Evolutionary conservation across 2,113 vertebrate genomes (phyloP).

Genomic region (Solea senegalensis): DNA sequence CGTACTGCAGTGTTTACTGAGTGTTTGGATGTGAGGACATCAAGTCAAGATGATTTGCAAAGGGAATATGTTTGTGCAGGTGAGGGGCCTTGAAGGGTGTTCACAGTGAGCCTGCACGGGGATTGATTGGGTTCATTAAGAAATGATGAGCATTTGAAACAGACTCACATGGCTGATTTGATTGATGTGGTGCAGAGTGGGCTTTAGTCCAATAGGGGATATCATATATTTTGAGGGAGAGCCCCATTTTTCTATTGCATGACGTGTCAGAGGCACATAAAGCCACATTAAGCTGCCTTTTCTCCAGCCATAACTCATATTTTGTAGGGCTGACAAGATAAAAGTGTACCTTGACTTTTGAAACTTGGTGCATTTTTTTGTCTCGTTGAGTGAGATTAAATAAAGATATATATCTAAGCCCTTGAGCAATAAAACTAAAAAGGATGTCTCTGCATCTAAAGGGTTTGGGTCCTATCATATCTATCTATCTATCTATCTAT

Average conservation of each 20-base stretch:
- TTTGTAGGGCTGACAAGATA: slow-evolving; percentile 64
- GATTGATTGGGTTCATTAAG: slow-evolving; percentile 72
- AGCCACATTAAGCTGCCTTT: slow-evolving; percentile 63
- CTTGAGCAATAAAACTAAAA: slow-evolving; percentile 33
- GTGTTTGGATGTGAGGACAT: slow-evolving; percentile 23
- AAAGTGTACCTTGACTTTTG: slow-evolving; percentile 69
- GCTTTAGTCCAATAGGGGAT: slow-evolving; percentile 52
- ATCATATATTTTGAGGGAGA: slow-evolving; percentile 55
- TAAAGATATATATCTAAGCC: slow-evolving; percentile 66
- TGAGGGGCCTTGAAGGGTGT: slow-evolving; percentile 39
- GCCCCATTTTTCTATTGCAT: slow-evolving; percentile 63
- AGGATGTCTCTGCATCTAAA: slow-evolving; percentile 10
- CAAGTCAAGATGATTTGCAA: slow-evolving; percentile 47
- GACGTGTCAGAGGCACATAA: slow-evolving; percentile 58
- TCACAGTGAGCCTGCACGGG: slow-evolving; percentile 42
- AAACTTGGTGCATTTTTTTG: slow-evolving; percentile 40
- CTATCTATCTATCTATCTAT: too few relatives aligned
- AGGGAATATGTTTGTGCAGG: slow-evolving; percentile 18
- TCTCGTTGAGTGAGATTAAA: slow-evolving; percentile 64
- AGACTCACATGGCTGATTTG: slow-evolving; percentile 62
- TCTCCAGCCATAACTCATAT: slow-evolving; percentile 68
- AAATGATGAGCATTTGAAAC: slow-evolving; percentile 62
- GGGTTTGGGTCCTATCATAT: slow-evolving; percentile 3
- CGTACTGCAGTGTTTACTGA: slow-evolving; percentile 12
- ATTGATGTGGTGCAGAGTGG: slow-evolving; percentile 53